Conservation (phyloP, 2,113 vertebrate species). For the Penelope pileata region DNA sequence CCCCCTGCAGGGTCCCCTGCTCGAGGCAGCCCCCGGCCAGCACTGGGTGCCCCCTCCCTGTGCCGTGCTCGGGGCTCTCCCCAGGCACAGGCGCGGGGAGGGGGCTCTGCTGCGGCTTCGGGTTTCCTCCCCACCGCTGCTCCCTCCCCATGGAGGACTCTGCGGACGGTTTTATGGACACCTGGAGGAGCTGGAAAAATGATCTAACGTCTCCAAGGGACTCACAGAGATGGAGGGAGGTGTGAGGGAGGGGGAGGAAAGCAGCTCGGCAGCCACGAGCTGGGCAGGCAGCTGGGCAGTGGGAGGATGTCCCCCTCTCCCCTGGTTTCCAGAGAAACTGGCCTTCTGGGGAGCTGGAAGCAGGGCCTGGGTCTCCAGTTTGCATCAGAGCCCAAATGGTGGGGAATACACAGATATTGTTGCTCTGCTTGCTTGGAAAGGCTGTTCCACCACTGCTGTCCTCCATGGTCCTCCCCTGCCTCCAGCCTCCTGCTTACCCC, state of each 20-base stretch:
- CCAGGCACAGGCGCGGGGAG: neutral
- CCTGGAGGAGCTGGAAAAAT: constrained; percentile 52
- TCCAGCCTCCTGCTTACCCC: neutral
- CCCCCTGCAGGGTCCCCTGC: neutral
- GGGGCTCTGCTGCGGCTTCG: fast-evolving
- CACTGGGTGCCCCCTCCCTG: neutral
- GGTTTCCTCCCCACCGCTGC: neutral
- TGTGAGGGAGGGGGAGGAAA: constrained; percentile 50
- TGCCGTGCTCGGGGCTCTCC: neutral
- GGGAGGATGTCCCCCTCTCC: constrained; percentile 23
- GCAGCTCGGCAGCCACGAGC: constrained; percentile 24
- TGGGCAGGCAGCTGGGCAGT: constrained; percentile 21
- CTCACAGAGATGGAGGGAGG: constrained; percentile 30
- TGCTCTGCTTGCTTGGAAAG: too few species aligned
- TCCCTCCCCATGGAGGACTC: neutral
- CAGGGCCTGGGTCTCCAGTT: neutral
- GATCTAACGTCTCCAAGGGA: constrained; percentile 21
- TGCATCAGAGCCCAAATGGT: neutral
- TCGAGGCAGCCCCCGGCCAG: neutral
- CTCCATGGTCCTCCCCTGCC: too few species aligned
- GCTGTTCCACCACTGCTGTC: neutral
- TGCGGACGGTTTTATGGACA: constrained; percentile 1
- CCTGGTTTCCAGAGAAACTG: constrained; percentile 43
- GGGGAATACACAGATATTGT: fast-evolving
- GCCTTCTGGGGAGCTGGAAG: neutral